phyloP scores from a whole-genome alignment of 2,113 vertebrate species.

The Python bivittatus region DNA sequence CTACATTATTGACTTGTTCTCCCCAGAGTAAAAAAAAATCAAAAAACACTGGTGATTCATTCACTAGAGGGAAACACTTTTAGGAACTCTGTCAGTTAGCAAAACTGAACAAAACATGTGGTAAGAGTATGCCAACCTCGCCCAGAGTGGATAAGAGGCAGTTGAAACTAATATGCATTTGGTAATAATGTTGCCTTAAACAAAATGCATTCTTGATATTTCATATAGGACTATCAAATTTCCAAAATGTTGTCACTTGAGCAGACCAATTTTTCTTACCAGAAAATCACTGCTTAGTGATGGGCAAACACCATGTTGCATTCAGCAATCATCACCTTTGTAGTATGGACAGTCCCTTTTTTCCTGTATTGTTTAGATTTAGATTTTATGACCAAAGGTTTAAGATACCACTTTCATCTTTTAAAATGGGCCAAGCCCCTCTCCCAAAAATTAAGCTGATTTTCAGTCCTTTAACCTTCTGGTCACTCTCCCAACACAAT shows the following conservation, averaged over 20 bases:
- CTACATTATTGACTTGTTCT: background rate
- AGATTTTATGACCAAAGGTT: no score
- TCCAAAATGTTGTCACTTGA: background rate
- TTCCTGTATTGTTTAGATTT: no score
- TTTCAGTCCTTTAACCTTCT: no score
- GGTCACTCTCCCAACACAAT: no score
- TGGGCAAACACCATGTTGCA: no score
- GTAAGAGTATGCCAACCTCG: background rate
- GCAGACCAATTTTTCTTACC: background rate
- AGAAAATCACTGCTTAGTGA: no score
- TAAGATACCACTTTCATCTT: no score
- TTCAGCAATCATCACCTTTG: no score
- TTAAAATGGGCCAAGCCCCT: no score
- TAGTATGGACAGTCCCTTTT: no score
- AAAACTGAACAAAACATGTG: background rate
- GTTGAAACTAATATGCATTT: background rate
- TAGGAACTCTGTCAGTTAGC: background rate
- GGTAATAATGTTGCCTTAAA: background rate
- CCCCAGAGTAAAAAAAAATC: background rate
- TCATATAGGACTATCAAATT: background rate
- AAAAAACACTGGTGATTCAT: background rate
- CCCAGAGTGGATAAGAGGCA: background rate
- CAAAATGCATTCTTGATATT: background rate
- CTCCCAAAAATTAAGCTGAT: no score
- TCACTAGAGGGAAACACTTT: background rate